Evolutionary conservation across 2,888 invertebrate genomes (phyloP).

Genomic region (Sphecodes monilicornis): DNA sequence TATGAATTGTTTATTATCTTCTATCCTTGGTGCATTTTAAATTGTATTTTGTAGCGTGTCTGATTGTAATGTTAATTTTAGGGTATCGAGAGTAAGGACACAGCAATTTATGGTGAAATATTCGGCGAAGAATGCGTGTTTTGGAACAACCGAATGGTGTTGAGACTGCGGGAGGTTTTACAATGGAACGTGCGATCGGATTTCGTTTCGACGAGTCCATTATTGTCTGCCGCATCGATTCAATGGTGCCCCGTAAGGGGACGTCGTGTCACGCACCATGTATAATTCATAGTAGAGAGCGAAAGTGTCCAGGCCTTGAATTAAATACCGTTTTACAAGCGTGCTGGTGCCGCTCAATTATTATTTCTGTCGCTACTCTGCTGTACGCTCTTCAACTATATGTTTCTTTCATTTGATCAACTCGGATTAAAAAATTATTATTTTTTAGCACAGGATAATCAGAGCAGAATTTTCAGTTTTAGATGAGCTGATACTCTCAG

Average conservation of each 20-base stretch:
- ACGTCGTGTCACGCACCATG: slow-evolving; percentile 33
- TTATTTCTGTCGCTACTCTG: not conserved
- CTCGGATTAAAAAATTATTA: no score
- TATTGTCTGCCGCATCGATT: slow-evolving; percentile 3
- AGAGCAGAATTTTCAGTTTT: not conserved
- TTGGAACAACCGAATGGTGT: not conserved
- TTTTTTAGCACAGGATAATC: not conserved
- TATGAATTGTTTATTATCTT: not conserved
- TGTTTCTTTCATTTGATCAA: not conserved
- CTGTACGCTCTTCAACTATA: not conserved
- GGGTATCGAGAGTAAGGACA: not conserved
- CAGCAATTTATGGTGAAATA: not conserved
- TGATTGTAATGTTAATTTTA: not conserved
- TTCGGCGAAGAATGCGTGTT: not conserved
- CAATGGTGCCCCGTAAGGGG: slow-evolving; percentile 8
- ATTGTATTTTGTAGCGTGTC: not conserved
- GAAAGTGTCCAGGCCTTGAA: slow-evolving; percentile 32
- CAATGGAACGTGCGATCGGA: not conserved
- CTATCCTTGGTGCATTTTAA: not conserved
- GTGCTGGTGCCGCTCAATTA: not conserved
- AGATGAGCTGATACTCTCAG: not conserved
- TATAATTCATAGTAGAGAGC: slow-evolving; percentile 57
- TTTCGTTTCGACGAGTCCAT: not conserved
- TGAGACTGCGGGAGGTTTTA: not conserved
- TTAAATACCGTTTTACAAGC: slow-evolving; percentile 21